Percentiles rank a stretch among this genome's conserved stretches.
phyloP scores from a whole-genome alignment of 2,113 vertebrate species.

The Psittacula cyanocephala region DNA sequence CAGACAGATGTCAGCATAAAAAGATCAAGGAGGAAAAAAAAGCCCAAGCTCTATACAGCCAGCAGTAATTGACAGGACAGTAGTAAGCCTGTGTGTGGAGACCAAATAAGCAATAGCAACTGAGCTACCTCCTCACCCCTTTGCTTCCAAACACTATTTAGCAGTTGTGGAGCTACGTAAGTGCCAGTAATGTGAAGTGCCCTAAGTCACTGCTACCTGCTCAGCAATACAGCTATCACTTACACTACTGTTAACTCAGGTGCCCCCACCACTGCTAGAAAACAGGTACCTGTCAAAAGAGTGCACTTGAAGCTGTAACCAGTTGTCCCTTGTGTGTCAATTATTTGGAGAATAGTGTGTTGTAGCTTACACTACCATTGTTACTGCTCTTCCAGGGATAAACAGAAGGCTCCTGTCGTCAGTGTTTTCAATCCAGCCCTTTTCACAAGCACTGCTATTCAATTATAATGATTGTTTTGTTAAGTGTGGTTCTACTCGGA shows the following conservation, averaged over 20 bases:
- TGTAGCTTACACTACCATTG: background rate
- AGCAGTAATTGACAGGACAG: background rate
- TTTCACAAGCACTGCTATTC: conserved; percentile 31
- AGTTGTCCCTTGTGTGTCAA: background rate
- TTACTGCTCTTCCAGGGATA: conserved; percentile 8
- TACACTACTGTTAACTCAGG: background rate
- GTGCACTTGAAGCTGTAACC: background rate
- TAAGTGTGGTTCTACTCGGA: conserved; percentile 18
- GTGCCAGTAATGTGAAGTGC: background rate
- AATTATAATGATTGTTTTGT: conserved; percentile 47
- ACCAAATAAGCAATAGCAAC: background rate
- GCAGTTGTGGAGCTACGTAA: background rate
- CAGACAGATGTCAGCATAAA: conserved; percentile 13
- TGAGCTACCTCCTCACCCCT: background rate
- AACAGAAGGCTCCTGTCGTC: conserved; percentile 52
- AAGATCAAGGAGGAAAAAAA: rapidly evolving
- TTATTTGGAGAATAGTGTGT: background rate
- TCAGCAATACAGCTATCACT: background rate
- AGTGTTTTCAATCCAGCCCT: conserved; percentile 21
- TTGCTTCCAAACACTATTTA: background rate
- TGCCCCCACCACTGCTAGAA: background rate
- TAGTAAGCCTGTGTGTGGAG: background rate
- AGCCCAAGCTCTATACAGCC: background rate
- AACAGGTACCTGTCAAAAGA: background rate
- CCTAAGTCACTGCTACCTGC: background rate